Conservation (phyloP, 2,797 vertebrate genomes). For the Sarcoramphus papa region DNA sequence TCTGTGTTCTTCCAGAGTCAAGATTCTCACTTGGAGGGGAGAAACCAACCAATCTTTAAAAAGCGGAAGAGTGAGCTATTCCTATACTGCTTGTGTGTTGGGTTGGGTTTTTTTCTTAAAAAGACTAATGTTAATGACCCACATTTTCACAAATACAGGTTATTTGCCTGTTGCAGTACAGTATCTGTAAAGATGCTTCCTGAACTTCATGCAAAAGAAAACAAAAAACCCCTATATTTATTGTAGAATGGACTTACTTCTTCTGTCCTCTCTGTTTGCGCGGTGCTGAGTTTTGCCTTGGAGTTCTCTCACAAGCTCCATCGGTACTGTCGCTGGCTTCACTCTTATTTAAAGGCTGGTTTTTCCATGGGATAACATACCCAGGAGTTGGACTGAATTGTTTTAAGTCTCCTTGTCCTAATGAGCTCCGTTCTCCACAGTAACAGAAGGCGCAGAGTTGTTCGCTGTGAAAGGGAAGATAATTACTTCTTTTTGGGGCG, state of each 20-base stretch:
- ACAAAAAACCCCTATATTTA: accelerated
- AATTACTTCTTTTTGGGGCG: background rate
- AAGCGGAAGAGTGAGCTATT: background rate
- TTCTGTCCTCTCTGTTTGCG: constrained; percentile 76
- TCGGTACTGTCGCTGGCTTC: constrained; percentile 75
- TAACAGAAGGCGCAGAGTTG: constrained; percentile 97
- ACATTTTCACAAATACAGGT: background rate
- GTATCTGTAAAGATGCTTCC: background rate
- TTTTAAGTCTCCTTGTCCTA: constrained; percentile 95
- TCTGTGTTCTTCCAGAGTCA: background rate
- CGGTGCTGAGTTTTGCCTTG: constrained; percentile 65
- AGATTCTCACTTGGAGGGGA: background rate
- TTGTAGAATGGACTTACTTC: constrained; percentile 74
- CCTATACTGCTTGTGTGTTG: accelerated
- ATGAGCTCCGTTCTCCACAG: constrained; percentile 91
- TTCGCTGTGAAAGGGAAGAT: constrained; percentile 74
- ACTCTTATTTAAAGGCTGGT: constrained; percentile 63
- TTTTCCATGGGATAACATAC: constrained; percentile 75
- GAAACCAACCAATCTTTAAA: background rate
- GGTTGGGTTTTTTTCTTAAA: background rate
- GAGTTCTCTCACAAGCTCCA: constrained; percentile 76
- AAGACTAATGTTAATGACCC: background rate
- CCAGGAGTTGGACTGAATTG: constrained; percentile 84
- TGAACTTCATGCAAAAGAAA: background rate
- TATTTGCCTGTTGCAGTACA: background rate